These are phyloP conservation scores for Ostrea edulis DNA, from an alignment of 1,140 invertebrate species.

Conservation along the genomic window DNA sequence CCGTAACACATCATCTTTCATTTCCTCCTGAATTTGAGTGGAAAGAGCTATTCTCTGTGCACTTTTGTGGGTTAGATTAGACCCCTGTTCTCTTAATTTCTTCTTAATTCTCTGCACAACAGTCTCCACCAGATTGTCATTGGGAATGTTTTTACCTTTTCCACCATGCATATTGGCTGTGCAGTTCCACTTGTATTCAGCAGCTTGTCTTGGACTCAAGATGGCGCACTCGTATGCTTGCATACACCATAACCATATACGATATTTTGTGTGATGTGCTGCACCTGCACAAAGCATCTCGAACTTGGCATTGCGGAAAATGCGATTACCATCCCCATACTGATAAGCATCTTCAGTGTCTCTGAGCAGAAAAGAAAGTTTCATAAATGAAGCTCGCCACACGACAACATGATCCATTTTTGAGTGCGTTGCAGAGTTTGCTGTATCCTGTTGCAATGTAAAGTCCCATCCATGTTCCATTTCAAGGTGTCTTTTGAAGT, in stretches of 20 bases:
- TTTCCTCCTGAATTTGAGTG: conserved; percentile 41
- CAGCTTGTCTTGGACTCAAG: not conserved
- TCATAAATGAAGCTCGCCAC: conserved; percentile 51
- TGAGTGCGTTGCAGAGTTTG: not conserved
- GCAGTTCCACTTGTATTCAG: conserved; percentile 42
- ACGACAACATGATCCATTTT: conserved; percentile 42
- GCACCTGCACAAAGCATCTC: conserved; percentile 35
- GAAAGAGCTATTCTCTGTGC: conserved; percentile 27
- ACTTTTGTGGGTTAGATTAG: conserved; percentile 28
- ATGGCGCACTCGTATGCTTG: not conserved
- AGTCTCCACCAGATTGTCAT: conserved; percentile 46
- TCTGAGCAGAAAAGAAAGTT: conserved; percentile 45
- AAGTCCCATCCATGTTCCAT: conserved; percentile 31
- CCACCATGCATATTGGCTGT: conserved; percentile 41
- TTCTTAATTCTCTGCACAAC: conserved; percentile 34
- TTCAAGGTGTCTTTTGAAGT: conserved; percentile 25
- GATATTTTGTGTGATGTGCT: conserved; percentile 42
- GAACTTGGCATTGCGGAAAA: not conserved
- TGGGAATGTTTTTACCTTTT: conserved; percentile 41
- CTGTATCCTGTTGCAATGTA: not conserved
- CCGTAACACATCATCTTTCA: not conserved
- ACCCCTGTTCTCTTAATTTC: conserved; percentile 27
- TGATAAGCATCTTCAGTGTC: conserved; percentile 51
- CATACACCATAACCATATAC: conserved; percentile 35
- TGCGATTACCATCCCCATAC: conserved; percentile 46